These are phyloP conservation scores for Adelosebastes latens DNA, from an alignment of 2,797 vertebrate genomes.

Conservation along the genomic window DNA sequence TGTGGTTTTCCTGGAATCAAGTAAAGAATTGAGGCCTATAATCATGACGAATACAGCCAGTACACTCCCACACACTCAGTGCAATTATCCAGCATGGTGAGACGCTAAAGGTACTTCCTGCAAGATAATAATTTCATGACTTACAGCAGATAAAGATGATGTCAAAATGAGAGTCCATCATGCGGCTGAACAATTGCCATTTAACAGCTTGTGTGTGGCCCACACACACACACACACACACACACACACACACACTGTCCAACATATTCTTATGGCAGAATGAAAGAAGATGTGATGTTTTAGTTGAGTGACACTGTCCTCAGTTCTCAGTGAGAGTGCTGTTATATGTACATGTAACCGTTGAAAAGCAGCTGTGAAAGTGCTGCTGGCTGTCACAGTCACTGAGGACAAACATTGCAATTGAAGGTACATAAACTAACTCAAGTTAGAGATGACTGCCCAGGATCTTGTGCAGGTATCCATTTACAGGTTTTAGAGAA, in stretches of 20 bases:
- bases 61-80: conserved; percentile 47
- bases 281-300: conserved; percentile 47
- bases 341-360: conserved; percentile 17
- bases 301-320: conserved; percentile 50
- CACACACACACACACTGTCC: neutral
- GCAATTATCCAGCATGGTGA: conserved; percentile 60
- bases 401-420: neutral
- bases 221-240: neutral
- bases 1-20: conserved; percentile 19
- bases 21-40: conserved; percentile 40
- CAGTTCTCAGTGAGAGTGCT: conserved; percentile 8
- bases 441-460: neutral
- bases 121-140: conserved; percentile 59
- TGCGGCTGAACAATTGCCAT: conserved; percentile 36
- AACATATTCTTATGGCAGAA: conserved; percentile 27
- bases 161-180: conserved; percentile 34
- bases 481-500: conserved; percentile 15
- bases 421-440: neutral
- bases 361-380: conserved; percentile 16
- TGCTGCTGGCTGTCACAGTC: neutral
- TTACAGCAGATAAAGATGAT: conserved; percentile 40
- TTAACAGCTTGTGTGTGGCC: conserved; percentile 13
- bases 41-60: conserved; percentile 50
- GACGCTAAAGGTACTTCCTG: conserved; percentile 44
- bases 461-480: neutral